Conservation (phyloP, 1,140 invertebrate species). For the Lucilia cuprina region DNA sequence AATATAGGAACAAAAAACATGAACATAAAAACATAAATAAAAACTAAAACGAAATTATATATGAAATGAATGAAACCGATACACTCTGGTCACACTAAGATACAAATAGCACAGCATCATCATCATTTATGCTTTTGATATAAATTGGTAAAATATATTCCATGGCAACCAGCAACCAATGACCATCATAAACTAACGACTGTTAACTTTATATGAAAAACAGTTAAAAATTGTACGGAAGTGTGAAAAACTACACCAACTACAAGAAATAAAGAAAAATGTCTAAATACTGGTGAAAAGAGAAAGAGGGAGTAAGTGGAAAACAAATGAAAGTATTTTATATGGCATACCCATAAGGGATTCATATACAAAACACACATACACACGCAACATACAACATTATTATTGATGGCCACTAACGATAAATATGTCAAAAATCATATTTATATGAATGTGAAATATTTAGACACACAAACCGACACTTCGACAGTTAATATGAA, state of each 20-base stretch:
- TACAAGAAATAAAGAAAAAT: neutral
- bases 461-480: neutral
- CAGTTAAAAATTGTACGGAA: neutral
- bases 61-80: neutral
- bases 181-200: neutral
- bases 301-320: neutral
- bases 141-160: neutral
- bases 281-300: neutral
- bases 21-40: neutral
- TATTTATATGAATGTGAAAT: neutral
- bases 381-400: no score
- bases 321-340: neutral
- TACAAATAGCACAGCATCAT: neutral
- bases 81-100: neutral
- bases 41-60: neutral
- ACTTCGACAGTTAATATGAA: neutral
- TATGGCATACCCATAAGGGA: neutral
- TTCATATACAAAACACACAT: neutral
- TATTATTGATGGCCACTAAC: conserved; percentile 8
- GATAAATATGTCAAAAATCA: conserved; percentile 18
- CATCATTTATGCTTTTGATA: neutral
- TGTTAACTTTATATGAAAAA: neutral
- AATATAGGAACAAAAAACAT: neutral
- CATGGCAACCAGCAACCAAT: no score
- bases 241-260: neutral